Evolutionary conservation across 1,140 invertebrate species (phyloP), one percentile per base, ranked within the genome.

Genomic region (Drosophila sturtevanti): DNA sequence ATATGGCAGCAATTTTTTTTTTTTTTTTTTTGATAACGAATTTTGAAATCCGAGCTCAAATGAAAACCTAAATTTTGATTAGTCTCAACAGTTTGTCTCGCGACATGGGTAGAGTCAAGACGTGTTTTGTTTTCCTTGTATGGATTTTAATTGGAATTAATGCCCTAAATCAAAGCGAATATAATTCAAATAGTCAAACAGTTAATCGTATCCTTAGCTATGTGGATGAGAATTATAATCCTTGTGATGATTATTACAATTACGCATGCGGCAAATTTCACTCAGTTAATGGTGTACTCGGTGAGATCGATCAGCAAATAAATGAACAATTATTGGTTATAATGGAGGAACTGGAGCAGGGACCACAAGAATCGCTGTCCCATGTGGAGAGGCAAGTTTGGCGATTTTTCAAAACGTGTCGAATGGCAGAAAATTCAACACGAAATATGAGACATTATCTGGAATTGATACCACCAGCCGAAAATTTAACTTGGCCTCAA

Each of bases 201-300:
- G 1, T 85, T 6, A 44, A 52, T 51, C 38, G 72, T 31, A 79
- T 90, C 18, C 58, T 72, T 1, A n/a, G n/a, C n/a, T n/a, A n/a
- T n/a, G n/a, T n/a, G n/a, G n/a, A n/a, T n/a, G n/a, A n/a, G n/a
- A n/a, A 54, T 10, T 48, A 48, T 1, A 58, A 71, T 12, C 59
- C 87, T 1, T 91, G 90, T 52, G 44, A 63, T 14, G 73, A 91
- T 63, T 91, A 68, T 16, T 90, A 66, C 24, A 11, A 80, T 27
- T 75, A 90, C 65, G 90, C 90, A 1, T 91, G 90, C 24, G 90
- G 90, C 31, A 90, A 77, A 38, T 91, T 58, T 0, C 69, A 72
- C 1, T 24, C 24, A 4, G 91, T 65, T 16, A 21, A n/a, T 0
- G 90, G 91, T 55, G 77, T 89, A 6, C 74, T 51, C 1, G 78